phyloP scores from a whole-genome alignment of 2,113 vertebrate genomes.

The Petroica traversi region DNA sequence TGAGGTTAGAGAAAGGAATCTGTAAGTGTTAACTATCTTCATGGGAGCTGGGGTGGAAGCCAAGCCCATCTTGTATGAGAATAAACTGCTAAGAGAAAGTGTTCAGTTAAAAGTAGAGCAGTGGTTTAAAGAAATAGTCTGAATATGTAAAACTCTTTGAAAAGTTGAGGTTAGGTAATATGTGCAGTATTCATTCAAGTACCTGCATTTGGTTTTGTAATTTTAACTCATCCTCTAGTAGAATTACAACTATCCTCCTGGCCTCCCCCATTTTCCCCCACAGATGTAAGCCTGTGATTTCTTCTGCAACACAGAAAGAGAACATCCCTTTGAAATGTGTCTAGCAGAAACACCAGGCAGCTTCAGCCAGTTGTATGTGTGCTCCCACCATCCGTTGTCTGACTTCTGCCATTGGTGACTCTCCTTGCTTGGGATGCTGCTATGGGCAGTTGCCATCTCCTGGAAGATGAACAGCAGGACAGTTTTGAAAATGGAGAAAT shows the following conservation, averaged over 20 bases:
- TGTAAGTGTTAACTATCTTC: neutral
- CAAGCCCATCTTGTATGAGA: slow-evolving; percentile 23
- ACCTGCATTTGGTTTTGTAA: neutral
- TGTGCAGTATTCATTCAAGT: neutral
- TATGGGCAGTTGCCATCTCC: neutral
- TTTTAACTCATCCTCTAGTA: neutral
- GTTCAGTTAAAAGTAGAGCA: neutral
- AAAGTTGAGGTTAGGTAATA: neutral
- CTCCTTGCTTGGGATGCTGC: neutral
- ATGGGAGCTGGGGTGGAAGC: neutral
- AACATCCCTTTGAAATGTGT: neutral
- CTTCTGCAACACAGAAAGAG: neutral
- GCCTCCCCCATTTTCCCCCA: neutral
- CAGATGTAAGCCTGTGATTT: neutral
- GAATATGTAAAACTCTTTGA: neutral
- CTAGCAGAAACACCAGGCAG: neutral
- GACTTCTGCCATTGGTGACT: neutral
- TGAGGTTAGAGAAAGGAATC: neutral
- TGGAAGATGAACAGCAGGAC: neutral
- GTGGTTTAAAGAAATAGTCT: neutral
- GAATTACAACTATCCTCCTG: neutral
- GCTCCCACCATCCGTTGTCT: neutral
- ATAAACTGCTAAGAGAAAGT: slow-evolving; percentile 4
- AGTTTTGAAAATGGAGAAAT: neutral
- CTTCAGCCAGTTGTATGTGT: neutral